Base-by-base conservation (phyloP, 2,888 invertebrate genomes). In the Listrodromus nycthemerus region DNA sequence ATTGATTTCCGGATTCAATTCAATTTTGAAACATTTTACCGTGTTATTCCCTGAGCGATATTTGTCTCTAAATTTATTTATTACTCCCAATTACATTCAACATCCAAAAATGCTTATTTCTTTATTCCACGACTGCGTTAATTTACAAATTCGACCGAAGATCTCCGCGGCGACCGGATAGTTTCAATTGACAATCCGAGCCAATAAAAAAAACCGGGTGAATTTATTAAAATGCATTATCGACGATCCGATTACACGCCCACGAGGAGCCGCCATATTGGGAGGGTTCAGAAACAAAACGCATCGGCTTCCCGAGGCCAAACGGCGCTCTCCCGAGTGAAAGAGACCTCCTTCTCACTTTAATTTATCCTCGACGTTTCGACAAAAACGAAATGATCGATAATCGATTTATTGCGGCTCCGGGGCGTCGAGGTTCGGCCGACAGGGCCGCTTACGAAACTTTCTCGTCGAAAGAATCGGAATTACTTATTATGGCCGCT, bases 381-480 rank as follows among this genome's bases (percentile, higher is more conserved):
- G 75, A 70, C 69, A 80, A 70, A 81, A 77, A 77, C 33, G 71
- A 82, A 82, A 82, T 82, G 50, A 82, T 81, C 76, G 81, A 76
- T 76, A 71, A 81, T 71, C 81, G 76, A 82, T 70, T 82, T 82
- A 82, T 76, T 58, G 48, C 76, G 71, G 75, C 41, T 33, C 66
- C 41, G 69, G 33, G 16, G 70, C 10, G 30, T 5, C 21, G 30
- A 65, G 50, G 24, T n/a, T n/a, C n/a, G 58, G n/a, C 24, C 24
- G 30, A 4, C 27, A 1, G 71, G 8, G 19, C 58, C 30, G 63
- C 37, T 63, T 74, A 69, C 69, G 78, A 55, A 79, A 82, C 78
- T 82, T 79, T 82, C 82, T 74, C 82, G 82, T 70, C 33, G n/a
- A 63, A 79, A 79, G 74, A 78, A 82, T 82, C 52, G 27, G 73